Evolutionary conservation across 2,113 vertebrate genomes (phyloP).

Genomic region (Ptilonorhynchus violaceus): DNA sequence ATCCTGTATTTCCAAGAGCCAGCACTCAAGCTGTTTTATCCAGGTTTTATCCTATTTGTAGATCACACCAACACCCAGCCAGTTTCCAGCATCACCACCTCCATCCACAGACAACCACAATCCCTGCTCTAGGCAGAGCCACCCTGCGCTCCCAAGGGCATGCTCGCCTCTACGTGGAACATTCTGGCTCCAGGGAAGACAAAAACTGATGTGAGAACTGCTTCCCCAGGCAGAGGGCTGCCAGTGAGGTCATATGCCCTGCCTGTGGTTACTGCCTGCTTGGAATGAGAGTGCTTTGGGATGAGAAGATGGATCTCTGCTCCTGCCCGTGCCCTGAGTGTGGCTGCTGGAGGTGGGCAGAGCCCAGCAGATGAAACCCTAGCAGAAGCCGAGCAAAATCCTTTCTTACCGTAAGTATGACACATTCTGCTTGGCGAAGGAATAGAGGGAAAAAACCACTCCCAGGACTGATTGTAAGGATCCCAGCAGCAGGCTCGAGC

Average conservation of each 20-base stretch:
- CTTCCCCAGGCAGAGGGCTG: neutral
- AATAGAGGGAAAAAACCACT: constrained; percentile 86
- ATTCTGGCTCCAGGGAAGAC: neutral
- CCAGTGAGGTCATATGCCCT: neutral
- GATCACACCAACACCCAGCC: neutral
- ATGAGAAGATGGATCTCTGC: neutral
- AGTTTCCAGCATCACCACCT: neutral
- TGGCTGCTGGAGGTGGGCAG: neutral
- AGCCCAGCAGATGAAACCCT: neutral
- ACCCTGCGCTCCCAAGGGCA: neutral
- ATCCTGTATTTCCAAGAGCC: neutral
- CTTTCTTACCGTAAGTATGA: constrained; percentile 86
- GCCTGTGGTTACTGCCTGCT: neutral
- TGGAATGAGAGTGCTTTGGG: neutral
- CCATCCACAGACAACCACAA: neutral
- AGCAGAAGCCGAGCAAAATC: neutral
- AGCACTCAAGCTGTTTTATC: neutral
- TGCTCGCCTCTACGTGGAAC: accelerated
- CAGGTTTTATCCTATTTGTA: neutral
- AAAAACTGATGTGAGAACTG: accelerated
- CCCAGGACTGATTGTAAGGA: constrained; percentile 77
- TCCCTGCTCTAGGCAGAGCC: neutral
- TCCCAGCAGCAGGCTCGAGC: constrained; percentile 71
- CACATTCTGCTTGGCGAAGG: constrained; percentile 87
- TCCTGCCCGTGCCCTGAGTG: neutral